Evolutionary conservation across 2,113 vertebrate species (phyloP).

Genomic region (Oncorhynchus clarkii): DNA sequence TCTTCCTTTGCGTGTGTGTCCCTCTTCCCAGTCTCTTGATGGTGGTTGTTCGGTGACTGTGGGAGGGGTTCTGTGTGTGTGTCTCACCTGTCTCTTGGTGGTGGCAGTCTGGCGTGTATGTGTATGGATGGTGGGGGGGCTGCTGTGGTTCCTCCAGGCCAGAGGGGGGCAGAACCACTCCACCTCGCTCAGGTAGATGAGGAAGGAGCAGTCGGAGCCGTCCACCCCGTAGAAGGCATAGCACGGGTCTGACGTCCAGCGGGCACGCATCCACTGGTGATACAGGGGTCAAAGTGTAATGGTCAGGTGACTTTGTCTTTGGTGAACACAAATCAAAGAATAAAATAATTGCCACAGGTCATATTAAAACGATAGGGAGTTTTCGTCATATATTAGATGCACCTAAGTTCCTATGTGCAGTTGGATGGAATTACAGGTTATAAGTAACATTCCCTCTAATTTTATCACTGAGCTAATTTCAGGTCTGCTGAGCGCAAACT

Average conservation of each 20-base stretch:
- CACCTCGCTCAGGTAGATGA: slow-evolving; percentile 94
- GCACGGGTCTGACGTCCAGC: slow-evolving; percentile 97
- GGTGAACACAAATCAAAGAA: no score
- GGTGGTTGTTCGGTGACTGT: not conserved
- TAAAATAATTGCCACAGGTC: no score
- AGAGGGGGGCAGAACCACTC: slow-evolving; percentile 97
- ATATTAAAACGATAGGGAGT: no score
- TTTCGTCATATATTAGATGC: no score
- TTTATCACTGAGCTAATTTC: no score
- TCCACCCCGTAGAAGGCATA: slow-evolving; percentile 97
- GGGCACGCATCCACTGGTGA: slow-evolving; percentile 93
- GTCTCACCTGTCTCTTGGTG: slow-evolving; percentile 79
- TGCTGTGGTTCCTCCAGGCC: slow-evolving; percentile 85
- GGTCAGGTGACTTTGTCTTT: no score
- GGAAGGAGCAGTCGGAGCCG: slow-evolving; percentile 95
- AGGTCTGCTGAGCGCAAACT: no score
- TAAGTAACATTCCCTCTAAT: no score
- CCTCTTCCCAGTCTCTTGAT: not conserved
- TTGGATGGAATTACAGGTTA: no score
- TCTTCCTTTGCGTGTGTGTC: no score
- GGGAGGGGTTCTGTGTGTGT: not conserved
- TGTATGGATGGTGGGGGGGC: slow-evolving; percentile 48
- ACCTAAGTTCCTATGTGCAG: no score
- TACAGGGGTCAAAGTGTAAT: not conserved
- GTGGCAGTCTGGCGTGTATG: slow-evolving; percentile 45